phyloP scores from a whole-genome alignment of 2,888 invertebrate species.

The Troides aeacus region DNA sequence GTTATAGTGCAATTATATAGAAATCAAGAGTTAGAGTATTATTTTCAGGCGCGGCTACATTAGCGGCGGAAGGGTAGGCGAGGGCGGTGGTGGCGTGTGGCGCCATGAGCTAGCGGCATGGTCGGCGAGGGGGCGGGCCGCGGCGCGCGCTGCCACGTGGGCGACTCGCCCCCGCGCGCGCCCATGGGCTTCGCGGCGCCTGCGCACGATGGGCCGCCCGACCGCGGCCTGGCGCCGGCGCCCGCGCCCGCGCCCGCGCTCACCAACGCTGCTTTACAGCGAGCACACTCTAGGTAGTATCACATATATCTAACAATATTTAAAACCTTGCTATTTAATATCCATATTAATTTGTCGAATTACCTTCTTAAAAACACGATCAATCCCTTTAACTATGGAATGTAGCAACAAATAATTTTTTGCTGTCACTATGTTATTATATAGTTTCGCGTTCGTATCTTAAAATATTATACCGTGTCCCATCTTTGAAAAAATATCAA shows the following conservation, averaged over 20 bases:
- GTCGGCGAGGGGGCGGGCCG: conserved; percentile 82
- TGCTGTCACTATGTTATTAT: too few relatives aligned
- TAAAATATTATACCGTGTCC: too few relatives aligned
- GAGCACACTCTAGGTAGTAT: conserved; percentile 84
- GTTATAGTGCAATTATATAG: not conserved
- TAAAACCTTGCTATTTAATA: too few relatives aligned
- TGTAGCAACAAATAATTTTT: too few relatives aligned
- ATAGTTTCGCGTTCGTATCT: too few relatives aligned
- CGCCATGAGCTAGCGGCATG: conserved; percentile 79
- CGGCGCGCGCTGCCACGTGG: conserved; percentile 82
- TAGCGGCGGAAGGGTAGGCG: conserved; percentile 57
- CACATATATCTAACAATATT: not conserved
- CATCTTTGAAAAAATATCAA: too few relatives aligned
- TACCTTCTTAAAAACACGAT: too few relatives aligned
- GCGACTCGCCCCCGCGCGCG: conserved; percentile 81
- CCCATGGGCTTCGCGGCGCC: conserved; percentile 80
- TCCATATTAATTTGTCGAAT: too few relatives aligned
- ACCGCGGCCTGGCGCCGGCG: conserved; percentile 68
- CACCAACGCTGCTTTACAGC: conserved; percentile 78
- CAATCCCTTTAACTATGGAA: too few relatives aligned
- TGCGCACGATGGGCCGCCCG: conserved; percentile 81
- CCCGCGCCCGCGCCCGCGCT: conserved; percentile 68
- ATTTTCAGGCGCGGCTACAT: conserved; percentile 33
- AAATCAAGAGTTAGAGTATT: not conserved
- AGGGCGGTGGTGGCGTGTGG: conserved; percentile 55